Percentiles rank a stretch among this genome's conserved stretches.
phyloP scores from a whole-genome alignment of 2,888 invertebrate species.

The Coelopa pilipes region DNA sequence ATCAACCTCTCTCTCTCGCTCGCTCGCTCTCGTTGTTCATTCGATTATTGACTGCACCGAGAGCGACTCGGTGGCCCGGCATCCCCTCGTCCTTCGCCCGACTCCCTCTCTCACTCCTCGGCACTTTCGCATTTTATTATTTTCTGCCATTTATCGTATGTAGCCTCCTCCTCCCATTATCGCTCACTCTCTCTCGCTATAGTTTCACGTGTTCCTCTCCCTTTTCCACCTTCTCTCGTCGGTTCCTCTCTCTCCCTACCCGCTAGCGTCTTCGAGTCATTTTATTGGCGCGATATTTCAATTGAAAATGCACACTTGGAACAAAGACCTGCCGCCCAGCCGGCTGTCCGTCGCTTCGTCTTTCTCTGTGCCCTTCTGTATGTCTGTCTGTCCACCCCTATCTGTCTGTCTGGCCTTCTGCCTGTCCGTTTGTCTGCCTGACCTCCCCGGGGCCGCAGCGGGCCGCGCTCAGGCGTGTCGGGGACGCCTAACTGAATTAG shows the following conservation, averaged over 20 bases:
- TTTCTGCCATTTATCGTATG: constrained; percentile 31
- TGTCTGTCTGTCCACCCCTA: too few species aligned
- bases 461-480: neutral
- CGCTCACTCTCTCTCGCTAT: too few species aligned
- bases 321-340: constrained; percentile 15
- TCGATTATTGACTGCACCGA: constrained; percentile 38
- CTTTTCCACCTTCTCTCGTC: too few species aligned
- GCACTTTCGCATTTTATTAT: constrained; percentile 29
- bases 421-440: too few species aligned
- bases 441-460: neutral
- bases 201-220: too few species aligned
- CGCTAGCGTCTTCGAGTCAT: neutral
- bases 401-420: too few species aligned
- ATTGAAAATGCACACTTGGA: constrained; percentile 39
- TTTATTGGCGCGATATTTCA: constrained; percentile 40
- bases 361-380: neutral
- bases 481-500: neutral
- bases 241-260: too few species aligned
- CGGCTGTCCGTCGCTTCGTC: neutral
- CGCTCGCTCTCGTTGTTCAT: constrained; percentile 12
- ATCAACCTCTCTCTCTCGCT: neutral
- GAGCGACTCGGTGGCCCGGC: neutral
- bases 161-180: constrained; percentile 11
- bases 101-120: neutral
- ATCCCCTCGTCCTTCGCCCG: neutral